Evolutionary conservation across 2,113 vertebrate species (phyloP).

Genomic region (Ailurus styani): DNA sequence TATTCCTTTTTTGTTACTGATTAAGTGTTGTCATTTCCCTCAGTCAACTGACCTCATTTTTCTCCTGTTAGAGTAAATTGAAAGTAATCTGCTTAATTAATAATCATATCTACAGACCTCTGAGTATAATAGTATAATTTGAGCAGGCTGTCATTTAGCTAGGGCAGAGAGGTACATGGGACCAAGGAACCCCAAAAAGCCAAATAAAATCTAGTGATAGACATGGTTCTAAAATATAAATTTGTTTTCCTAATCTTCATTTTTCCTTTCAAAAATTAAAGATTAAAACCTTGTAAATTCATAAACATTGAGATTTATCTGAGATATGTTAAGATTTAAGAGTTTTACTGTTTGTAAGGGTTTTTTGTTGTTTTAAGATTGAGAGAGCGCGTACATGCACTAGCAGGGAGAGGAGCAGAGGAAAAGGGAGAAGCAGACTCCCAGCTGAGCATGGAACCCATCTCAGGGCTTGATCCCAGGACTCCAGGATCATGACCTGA

Average conservation of each 20-base stretch:
- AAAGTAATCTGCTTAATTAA: conserved; percentile 15
- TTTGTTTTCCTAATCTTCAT: background rate
- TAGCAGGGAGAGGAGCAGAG: background rate
- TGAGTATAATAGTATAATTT: background rate
- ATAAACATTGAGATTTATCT: background rate
- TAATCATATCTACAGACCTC: background rate
- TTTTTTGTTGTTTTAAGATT: background rate
- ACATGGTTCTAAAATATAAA: background rate
- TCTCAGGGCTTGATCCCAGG: background rate
- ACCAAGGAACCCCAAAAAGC: background rate
- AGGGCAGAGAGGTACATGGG: background rate
- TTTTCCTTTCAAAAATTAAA: background rate
- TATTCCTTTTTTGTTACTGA: background rate
- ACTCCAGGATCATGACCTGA: background rate
- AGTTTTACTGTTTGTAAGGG: background rate
- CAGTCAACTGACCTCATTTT: background rate
- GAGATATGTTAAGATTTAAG: background rate
- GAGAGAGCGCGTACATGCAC: background rate
- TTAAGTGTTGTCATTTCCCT: background rate
- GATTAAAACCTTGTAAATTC: background rate
- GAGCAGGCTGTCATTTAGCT: background rate
- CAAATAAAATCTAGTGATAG: background rate
- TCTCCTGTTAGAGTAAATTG: conserved; percentile 1
- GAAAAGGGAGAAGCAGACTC: background rate
- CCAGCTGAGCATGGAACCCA: background rate